Percentiles rank a stretch among this genome's conserved stretches.
These are phyloP conservation scores for Trichomycterus rosablanca DNA, from an alignment of 2,113 vertebrate species.

Conservation along the genomic window DNA sequence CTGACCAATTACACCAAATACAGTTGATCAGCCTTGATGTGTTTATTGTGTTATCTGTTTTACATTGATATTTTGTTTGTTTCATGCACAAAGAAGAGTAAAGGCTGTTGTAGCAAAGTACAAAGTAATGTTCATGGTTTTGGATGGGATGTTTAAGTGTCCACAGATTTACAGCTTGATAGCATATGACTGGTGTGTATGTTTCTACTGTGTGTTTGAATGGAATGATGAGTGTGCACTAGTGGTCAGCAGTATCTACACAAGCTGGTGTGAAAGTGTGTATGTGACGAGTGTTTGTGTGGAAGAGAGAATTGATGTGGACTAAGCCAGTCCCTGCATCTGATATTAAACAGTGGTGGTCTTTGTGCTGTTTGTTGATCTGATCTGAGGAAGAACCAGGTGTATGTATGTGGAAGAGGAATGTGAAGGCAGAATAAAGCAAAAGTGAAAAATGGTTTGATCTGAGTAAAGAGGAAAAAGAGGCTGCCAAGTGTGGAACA, in stretches of 20 bases:
- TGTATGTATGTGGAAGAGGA: background rate
- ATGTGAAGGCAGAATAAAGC: background rate
- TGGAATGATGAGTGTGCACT: background rate
- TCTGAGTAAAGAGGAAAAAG: background rate
- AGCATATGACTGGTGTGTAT: no score
- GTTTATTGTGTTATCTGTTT: no score
- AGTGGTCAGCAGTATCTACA: background rate
- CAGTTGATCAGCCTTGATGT: no score
- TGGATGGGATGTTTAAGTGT: no score
- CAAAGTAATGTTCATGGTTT: no score
- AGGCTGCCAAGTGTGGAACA: conserved; percentile 7
- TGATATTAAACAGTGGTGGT: background rate
- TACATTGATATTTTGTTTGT: no score
- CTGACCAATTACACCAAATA: no score
- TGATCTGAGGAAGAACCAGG: background rate
- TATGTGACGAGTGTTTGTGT: background rate
- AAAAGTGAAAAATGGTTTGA: background rate
- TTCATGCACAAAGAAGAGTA: no score
- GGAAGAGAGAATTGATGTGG: background rate
- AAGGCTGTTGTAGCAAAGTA: no score
- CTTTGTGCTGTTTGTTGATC: conserved; percentile 10
- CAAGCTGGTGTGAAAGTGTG: background rate
- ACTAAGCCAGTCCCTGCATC: background rate
- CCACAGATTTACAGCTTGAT: no score
- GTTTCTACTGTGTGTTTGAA: background rate